Conservation (phyloP, 2,113 vertebrate genomes). For the Rhinichthys klamathensis region DNA sequence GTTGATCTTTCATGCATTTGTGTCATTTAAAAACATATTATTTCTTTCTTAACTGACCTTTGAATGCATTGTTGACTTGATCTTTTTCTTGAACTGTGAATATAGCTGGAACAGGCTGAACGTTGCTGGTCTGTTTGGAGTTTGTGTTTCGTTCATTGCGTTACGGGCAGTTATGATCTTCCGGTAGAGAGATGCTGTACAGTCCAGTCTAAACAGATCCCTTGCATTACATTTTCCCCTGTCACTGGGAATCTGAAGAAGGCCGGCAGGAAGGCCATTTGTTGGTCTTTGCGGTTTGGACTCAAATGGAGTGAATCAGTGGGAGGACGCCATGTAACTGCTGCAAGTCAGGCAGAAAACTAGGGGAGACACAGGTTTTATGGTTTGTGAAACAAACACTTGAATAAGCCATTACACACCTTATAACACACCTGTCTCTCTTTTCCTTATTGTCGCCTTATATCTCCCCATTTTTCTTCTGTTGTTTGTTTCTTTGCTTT, state of each 20-base stretch:
- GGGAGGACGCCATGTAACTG: conserved; percentile 36
- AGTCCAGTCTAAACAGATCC: neutral
- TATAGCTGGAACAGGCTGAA: neutral
- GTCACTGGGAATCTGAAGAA: conserved; percentile 47
- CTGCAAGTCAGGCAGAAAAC: conserved; percentile 39
- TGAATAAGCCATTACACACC: conserved; percentile 28
- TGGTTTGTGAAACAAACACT: conserved; percentile 25
- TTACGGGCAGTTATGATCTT: neutral
- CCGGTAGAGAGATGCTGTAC: neutral
- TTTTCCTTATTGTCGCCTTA: neutral
- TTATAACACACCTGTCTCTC: conserved; percentile 1
- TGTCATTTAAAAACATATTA: neutral
- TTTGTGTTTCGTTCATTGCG: neutral
- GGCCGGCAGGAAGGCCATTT: conserved; percentile 42
- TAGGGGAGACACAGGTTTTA: conserved; percentile 5
- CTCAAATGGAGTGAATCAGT: conserved; percentile 53
- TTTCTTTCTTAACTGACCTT: conserved; percentile 1
- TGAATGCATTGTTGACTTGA: neutral
- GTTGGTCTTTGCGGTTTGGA: conserved; percentile 50
- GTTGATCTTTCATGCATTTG: neutral
- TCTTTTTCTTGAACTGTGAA: neutral
- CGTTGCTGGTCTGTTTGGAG: neutral
- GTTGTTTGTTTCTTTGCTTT: neutral
- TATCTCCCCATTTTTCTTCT: neutral
- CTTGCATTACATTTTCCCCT: neutral